Percentiles rank a stretch among this genome's conserved stretches.
phyloP scores from a whole-genome alignment of 2,888 invertebrate species.

The Dicycla oo region DNA sequence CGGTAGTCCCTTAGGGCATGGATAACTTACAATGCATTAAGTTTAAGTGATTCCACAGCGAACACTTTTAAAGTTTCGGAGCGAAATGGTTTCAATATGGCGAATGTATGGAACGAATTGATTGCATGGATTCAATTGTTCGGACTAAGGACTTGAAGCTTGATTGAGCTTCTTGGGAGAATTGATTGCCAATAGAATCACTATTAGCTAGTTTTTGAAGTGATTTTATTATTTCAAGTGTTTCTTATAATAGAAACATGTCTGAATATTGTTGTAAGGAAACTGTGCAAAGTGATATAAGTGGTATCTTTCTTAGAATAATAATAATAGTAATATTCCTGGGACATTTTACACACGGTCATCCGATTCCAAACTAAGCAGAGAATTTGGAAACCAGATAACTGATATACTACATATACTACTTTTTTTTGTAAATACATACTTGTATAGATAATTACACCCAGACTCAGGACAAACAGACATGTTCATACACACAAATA shows the following conservation, averaged over 20 bases:
- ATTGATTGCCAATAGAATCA: background rate
- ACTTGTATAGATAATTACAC: too few relatives aligned
- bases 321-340: too few relatives aligned
- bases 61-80: constrained; percentile 81
- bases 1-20: constrained; percentile 70
- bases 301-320: too few relatives aligned
- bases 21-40: constrained; percentile 86
- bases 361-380: too few relatives aligned
- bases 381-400: too few relatives aligned
- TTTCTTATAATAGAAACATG: background rate
- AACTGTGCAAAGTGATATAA: too few relatives aligned
- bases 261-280: background rate
- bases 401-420: too few relatives aligned
- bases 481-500: background rate
- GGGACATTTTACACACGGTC: too few relatives aligned
- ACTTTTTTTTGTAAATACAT: too few relatives aligned
- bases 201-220: background rate
- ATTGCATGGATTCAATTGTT: constrained; percentile 40
- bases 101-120: constrained; percentile 38
- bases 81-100: constrained; percentile 58
- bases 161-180: constrained; percentile 18
- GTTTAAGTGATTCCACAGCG: constrained; percentile 86
- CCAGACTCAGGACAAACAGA: too few relatives aligned
- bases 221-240: background rate
- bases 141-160: background rate